Evolutionary conservation across 2,797 vertebrate genomes (phyloP).

Genomic region (Liparis tanakae): DNA sequence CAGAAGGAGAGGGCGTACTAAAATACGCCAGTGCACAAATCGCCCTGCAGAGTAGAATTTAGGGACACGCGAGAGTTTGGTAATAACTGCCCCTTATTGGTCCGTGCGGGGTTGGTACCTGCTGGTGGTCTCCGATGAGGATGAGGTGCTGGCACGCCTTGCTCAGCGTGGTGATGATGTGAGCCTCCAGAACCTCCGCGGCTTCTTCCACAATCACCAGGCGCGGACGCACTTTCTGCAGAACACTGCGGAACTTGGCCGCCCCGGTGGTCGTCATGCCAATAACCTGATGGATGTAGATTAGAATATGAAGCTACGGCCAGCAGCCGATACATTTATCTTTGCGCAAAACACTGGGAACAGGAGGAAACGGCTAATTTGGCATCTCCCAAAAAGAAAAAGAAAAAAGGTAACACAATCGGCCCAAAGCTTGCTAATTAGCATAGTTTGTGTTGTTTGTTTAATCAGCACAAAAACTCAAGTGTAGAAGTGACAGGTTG

Average conservation of each 20-base stretch:
- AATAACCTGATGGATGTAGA: slow-evolving; percentile 77
- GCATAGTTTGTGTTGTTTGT: background rate
- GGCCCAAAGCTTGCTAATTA: background rate
- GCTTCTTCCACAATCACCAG: slow-evolving; percentile 95
- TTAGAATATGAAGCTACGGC: background rate
- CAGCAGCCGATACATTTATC: background rate
- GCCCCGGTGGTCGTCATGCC: slow-evolving; percentile 98
- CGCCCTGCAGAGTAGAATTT: slow-evolving; percentile 6
- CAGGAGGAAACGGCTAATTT: background rate
- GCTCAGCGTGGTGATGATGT: slow-evolving; percentile 92
- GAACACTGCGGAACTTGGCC: slow-evolving; percentile 88
- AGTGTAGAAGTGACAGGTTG: background rate
- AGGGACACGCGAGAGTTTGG: background rate
- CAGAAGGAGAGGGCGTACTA: background rate
- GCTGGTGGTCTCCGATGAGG: slow-evolving; percentile 96
- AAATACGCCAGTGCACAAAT: slow-evolving; percentile 8
- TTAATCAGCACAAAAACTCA: background rate
- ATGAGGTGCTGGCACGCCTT: slow-evolving; percentile 92
- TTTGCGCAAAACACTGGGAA: background rate
- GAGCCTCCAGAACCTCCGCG: slow-evolving; percentile 95
- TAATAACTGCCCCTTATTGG: background rate
- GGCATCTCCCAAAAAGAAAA: no score
- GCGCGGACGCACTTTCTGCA: slow-evolving; percentile 86
- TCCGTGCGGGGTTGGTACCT: slow-evolving; percentile 78
- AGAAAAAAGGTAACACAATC: background rate